Percentiles rank a stretch among this genome's conserved stretches.
phyloP scores from a whole-genome alignment of 2,797 vertebrate species.

The Discoglossus pictus region DNA sequence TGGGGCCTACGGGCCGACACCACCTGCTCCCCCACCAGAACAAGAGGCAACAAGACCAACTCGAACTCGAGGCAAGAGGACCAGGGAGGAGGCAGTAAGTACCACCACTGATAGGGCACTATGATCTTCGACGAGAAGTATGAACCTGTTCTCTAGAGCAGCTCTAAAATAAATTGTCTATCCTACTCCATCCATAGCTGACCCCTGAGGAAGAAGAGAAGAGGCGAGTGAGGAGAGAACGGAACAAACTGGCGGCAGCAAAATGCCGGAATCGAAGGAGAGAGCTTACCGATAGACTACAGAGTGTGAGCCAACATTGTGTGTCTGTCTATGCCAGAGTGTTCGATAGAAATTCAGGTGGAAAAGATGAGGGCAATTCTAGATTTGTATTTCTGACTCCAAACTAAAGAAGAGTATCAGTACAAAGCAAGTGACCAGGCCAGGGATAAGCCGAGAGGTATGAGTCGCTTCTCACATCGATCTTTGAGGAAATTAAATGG shows the following conservation, averaged over 20 bases:
- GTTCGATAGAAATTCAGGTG: too few relatives aligned
- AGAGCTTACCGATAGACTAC: constrained; percentile 92
- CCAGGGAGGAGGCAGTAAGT: constrained; percentile 90
- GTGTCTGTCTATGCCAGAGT: background rate
- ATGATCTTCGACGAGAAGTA: background rate
- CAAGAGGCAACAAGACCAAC: constrained; percentile 62
- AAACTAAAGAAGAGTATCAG: too few relatives aligned
- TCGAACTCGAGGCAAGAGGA: constrained; percentile 79
- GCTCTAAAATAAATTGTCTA: background rate
- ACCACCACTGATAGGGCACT: background rate
- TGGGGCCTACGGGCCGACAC: constrained; percentile 69
- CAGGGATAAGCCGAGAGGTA: too few relatives aligned
- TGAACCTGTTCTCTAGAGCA: background rate
- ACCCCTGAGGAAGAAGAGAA: constrained; percentile 95
- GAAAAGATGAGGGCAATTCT: too few relatives aligned
- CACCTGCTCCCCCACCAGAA: constrained; percentile 54
- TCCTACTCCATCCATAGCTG: constrained; percentile 71
- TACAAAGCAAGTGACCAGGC: too few relatives aligned
- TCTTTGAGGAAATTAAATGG: too few relatives aligned
- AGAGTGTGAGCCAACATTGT: constrained; percentile 80
- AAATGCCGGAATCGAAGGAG: constrained; percentile 92
- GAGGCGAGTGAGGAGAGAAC: constrained; percentile 84
- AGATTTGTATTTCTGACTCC: too few relatives aligned
- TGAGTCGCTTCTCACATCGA: too few relatives aligned
- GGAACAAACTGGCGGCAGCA: constrained; percentile 92